Evolutionary conservation across 2,888 invertebrate species (phyloP), one percentile per base, ranked within the genome.

Genomic region (Drosophila emarginata): DNA sequence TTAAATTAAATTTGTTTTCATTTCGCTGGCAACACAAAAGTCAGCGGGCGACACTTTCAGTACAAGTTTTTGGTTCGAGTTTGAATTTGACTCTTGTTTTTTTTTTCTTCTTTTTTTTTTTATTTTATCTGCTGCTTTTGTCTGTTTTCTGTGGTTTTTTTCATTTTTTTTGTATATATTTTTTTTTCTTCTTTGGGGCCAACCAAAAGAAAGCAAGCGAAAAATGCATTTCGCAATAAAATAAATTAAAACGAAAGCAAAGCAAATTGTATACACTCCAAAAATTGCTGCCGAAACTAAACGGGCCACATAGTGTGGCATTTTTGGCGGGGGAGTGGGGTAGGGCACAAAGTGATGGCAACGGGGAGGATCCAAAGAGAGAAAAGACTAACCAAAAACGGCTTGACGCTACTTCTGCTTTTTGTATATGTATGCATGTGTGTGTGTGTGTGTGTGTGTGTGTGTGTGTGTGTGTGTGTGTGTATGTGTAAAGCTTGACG

Each of bases 1-100:
- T 81, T 81, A 80, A 81, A 81, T 81, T 87, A 80, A 84, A 81
- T 81, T 81, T 81, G 87, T 84, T 81, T 84, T 80, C 76, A 84
- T 79, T 80, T 71, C 60, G 71, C 51, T 58, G 64, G 63, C 67
- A 59, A 45, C 45, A 45, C 45, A 63, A 80, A 78, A 82, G 82
- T 79, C 82, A 79, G 76, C 87, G 61, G 64, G 76, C 85, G 85
- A 87, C 81, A 81, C 72, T 81, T 84, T 87, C 65, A 67, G 62
- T 63, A 61, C 61, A 57, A 36, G 61, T 67, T 75, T 37, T 37
- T 39, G 56, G 15, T 40, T 53, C 39, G 51, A 51, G 36, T 23
- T 23, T 4, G 45, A 54, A 45, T 32, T 21, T 40, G 23, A 21
- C 18, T 45, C 18, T 45, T 45, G 15, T 18, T 21, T 53, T 40